Conservation (phyloP, 2,888 invertebrate species). For the Idaea straminata region DNA sequence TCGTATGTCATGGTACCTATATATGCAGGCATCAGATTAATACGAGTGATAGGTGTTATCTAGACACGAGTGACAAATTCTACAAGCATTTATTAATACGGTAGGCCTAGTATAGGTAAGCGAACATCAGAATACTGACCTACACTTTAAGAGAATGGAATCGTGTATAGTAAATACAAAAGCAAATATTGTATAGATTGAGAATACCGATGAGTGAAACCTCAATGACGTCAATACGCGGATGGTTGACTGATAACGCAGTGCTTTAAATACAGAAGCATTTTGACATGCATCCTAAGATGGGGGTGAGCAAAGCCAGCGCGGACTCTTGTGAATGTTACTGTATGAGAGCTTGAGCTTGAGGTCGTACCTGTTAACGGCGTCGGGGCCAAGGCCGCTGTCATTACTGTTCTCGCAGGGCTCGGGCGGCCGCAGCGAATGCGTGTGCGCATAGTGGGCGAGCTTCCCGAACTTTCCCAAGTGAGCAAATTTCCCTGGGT, state of each 20-base stretch:
- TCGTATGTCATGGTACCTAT: too few relatives aligned
- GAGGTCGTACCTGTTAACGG: slow-evolving; percentile 63
- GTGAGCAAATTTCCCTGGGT: slow-evolving; percentile 46
- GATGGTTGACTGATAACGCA: neutral
- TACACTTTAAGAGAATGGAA: neutral
- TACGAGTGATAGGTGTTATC: neutral
- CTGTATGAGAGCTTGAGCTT: neutral
- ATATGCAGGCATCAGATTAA: too few relatives aligned
- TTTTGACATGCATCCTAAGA: neutral
- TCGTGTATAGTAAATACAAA: neutral
- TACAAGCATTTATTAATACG: neutral
- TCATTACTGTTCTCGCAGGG: slow-evolving; percentile 94
- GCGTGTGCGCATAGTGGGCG: slow-evolving; percentile 69
- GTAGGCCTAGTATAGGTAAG: too few relatives aligned
- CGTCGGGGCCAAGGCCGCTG: slow-evolving; percentile 92
- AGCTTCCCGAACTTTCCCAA: slow-evolving; percentile 69
- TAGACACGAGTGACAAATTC: neutral
- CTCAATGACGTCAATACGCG: neutral
- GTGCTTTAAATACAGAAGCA: neutral
- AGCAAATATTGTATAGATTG: neutral
- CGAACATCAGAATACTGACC: neutral
- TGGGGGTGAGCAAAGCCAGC: neutral
- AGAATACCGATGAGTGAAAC: neutral
- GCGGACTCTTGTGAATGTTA: neutral
- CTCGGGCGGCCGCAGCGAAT: slow-evolving; percentile 72